phyloP scores from a whole-genome alignment of 92 coral and sea anemone species.

The Galaxea fascicularis region DNA sequence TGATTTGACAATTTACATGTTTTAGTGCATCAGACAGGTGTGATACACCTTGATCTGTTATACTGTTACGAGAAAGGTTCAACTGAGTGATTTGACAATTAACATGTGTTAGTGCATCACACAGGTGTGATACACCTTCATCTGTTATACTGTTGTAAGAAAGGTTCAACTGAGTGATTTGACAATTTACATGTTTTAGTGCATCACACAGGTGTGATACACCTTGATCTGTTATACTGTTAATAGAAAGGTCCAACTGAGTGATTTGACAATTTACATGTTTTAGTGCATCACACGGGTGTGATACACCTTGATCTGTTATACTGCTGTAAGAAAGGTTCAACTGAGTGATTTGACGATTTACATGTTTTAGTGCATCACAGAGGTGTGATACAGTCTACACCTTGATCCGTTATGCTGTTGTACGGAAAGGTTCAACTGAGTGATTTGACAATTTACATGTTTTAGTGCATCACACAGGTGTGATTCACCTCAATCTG shows the following conservation, averaged over 20 bases:
- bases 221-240: not conserved
- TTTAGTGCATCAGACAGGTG: not conserved
- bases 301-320: constrained; percentile 1
- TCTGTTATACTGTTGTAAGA: not conserved
- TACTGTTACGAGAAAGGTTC: not conserved
- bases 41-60: not conserved
- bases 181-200: not conserved
- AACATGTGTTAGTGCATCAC: not conserved
- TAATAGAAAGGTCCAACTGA: not conserved
- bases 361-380: not conserved
- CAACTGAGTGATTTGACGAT: not conserved
- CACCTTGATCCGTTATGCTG: not conserved
- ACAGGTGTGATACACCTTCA: not conserved
- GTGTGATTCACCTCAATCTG: not conserved
- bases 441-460: not conserved
- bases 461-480: not conserved
- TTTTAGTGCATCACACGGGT: not conserved
- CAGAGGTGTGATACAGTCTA: not conserved
- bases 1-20: not conserved
- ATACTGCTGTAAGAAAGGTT: not conserved
- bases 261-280: not conserved
- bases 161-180: not conserved
- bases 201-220: not conserved
- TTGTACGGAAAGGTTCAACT: not conserved
- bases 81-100: not conserved